phyloP scores from a whole-genome alignment of 2,113 vertebrate genomes.

The Apus apus region DNA sequence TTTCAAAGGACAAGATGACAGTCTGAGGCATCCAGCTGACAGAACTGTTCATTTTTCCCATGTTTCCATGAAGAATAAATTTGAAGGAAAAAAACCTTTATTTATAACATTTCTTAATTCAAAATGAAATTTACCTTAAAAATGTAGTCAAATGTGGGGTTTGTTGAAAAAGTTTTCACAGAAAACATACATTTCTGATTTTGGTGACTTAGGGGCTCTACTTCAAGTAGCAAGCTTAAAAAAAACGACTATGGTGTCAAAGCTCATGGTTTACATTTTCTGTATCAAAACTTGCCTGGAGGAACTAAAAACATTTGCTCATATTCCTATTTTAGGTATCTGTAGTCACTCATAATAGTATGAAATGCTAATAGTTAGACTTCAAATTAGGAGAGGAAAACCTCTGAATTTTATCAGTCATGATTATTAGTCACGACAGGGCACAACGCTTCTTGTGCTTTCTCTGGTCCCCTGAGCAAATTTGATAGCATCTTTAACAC shows the following conservation, averaged over 20 bases:
- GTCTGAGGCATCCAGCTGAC: neutral
- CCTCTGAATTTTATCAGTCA: neutral
- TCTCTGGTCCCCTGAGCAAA: neutral
- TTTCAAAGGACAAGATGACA: neutral
- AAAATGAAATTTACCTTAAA: neutral
- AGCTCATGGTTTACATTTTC: neutral
- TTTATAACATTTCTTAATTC: neutral
- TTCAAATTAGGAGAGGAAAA: neutral
- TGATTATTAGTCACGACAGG: neutral
- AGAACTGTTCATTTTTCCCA: neutral
- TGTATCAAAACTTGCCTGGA: neutral
- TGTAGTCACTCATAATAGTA: neutral
- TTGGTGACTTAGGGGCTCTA: neutral
- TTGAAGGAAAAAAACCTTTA: neutral
- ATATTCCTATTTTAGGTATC: neutral
- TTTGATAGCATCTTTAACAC: neutral
- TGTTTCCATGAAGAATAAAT: neutral
- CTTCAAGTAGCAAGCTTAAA: neutral
- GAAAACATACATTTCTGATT: neutral
- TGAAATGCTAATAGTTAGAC: neutral
- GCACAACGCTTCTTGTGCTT: neutral
- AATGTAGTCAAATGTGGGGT: neutral
- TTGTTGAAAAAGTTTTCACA: neutral
- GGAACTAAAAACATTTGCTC: neutral
- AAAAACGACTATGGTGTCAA: neutral